A percentile compares a stretch with the other conserved stretches of the same genome.
These are phyloP conservation scores for Grantiella picta DNA, from an alignment of 2,113 vertebrate genomes.

Conservation along the genomic window DNA sequence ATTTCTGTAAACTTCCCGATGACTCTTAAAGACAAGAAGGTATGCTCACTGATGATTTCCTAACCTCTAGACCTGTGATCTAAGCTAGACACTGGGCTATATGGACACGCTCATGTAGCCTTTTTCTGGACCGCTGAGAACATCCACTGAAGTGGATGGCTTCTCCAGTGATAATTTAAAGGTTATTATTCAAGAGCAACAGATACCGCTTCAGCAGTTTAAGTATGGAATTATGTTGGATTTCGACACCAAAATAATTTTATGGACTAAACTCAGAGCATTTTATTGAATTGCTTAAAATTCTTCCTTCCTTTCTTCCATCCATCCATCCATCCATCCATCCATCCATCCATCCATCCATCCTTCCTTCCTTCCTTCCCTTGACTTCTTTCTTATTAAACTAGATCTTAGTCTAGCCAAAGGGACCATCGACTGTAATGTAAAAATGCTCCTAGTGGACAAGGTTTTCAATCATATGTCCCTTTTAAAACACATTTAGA, in stretches of 20 bases:
- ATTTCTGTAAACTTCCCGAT: background rate
- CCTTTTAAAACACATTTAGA: background rate
- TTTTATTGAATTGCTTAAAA: background rate
- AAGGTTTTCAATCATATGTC: background rate
- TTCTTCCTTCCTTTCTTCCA: background rate
- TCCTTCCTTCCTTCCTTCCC: background rate
- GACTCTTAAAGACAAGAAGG: background rate
- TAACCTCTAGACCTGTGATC: background rate
- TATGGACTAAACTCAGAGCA: background rate
- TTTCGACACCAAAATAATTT: background rate
- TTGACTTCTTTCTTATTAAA: too few species aligned
- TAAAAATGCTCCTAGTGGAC: background rate
- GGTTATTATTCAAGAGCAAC: background rate
- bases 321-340: too few species aligned
- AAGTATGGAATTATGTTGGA: background rate
- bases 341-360: too few species aligned
- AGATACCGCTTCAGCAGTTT: background rate
- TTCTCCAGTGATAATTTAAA: background rate
- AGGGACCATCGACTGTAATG: background rate
- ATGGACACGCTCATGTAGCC: rapidly evolving
- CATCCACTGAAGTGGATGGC: background rate
- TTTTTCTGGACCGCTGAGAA: background rate
- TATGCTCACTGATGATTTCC: background rate
- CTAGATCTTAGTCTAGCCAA: background rate
- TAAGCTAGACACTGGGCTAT: background rate